Conservation (phyloP, 2,888 invertebrate genomes). For the Troides aeacus region DNA sequence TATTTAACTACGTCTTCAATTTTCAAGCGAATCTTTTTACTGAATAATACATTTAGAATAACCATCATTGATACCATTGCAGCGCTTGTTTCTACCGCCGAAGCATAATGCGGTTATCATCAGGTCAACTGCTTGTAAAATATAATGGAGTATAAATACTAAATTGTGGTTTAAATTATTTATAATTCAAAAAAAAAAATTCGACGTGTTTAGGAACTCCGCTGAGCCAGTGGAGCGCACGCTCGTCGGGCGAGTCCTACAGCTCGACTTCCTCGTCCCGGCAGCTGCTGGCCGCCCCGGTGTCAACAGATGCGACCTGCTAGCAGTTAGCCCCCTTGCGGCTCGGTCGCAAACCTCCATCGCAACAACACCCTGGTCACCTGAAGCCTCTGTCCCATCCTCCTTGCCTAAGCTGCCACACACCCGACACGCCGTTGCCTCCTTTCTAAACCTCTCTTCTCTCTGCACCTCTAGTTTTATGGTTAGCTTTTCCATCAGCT, state of each 20-base stretch:
- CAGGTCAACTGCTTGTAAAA: too few species aligned
- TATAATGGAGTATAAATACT: too few species aligned
- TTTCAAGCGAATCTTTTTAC: too few species aligned
- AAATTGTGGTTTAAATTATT: too few species aligned
- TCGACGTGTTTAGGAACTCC: constrained; percentile 80
- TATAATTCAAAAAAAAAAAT: too few species aligned
- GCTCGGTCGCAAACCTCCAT: background rate
- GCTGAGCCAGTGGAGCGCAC: constrained; percentile 82
- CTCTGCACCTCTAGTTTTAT: too few species aligned
- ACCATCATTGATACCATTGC: too few species aligned
- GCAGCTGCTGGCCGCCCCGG: constrained; percentile 80
- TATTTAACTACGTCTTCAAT: too few species aligned
- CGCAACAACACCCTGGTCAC: background rate
- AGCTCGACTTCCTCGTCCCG: constrained; percentile 90
- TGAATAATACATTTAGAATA: too few species aligned
- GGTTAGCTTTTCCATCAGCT: too few species aligned
- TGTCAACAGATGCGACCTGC: constrained; percentile 41
- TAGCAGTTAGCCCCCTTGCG: constrained; percentile 36
- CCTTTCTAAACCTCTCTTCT: background rate
- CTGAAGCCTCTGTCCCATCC: constrained; percentile 37
- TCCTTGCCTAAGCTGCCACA: constrained; percentile 11
- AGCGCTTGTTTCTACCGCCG: too few species aligned
- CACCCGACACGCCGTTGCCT: background rate
- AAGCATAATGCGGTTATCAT: too few species aligned
- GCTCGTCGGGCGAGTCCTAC: constrained; percentile 90